Conservation (phyloP, 1,140 invertebrate species). For the Dreissena polymorpha region DNA sequence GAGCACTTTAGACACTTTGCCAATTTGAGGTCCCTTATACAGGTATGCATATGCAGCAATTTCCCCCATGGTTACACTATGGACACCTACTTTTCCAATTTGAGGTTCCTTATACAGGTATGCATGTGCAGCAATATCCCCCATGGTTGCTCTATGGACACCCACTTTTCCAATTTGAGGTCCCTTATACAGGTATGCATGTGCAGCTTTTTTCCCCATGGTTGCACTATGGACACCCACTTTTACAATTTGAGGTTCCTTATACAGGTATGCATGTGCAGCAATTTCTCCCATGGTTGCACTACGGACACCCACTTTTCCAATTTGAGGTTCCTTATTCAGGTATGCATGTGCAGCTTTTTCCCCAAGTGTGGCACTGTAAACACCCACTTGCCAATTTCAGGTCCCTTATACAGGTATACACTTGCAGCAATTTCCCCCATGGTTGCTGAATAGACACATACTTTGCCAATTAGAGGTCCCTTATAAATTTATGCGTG, state of each 20-base stretch:
- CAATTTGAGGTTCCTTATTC: conserved; percentile 90
- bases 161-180: conserved; percentile 97
- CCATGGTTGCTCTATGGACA: conserved; percentile 95
- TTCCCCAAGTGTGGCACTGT: too few relatives aligned
- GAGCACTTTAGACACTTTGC: conserved; percentile 97
- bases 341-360: conserved; percentile 68
- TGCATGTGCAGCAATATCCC: conserved; percentile 94
- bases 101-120: conserved; percentile 85
- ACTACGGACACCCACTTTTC: conserved; percentile 95
- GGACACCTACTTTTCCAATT: conserved; percentile 83
- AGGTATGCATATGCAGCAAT: conserved; percentile 71
- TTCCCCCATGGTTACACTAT: too few relatives aligned
- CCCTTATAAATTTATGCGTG: conserved; percentile 80
- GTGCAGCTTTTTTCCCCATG: conserved; percentile 95
- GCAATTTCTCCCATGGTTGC: not conserved
- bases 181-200: conserved; percentile 86
- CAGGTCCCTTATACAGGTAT: too few relatives aligned
- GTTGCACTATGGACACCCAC: conserved; percentile 95
- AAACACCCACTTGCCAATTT: too few relatives aligned
- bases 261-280: conserved; percentile 79
- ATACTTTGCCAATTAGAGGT: conserved; percentile 97
- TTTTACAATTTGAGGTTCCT: conserved; percentile 95
- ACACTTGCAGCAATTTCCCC: conserved; percentile 95
- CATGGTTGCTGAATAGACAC: conserved; percentile 95
- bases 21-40: conserved; percentile 91